Evolutionary conservation across 2,797 vertebrate species (phyloP).

Genomic region (Sarcoramphus papa): DNA sequence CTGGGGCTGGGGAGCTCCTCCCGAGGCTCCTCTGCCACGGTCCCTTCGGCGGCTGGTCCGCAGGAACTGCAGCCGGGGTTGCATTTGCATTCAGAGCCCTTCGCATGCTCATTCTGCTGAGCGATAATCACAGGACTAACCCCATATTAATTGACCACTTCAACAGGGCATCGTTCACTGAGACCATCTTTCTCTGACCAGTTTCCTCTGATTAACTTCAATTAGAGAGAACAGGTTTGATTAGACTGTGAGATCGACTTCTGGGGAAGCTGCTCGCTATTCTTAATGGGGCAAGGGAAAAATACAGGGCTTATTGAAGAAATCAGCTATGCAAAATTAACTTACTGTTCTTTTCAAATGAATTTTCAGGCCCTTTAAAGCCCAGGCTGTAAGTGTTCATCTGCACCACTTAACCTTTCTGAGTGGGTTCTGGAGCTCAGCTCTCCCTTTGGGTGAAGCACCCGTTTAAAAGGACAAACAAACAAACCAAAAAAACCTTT

Average conservation of each 20-base stretch:
- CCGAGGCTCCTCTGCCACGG: fast-evolving
- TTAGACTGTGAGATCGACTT: neutral
- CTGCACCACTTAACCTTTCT: neutral
- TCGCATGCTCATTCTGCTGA: neutral
- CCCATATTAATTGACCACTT: neutral
- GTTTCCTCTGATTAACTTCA: neutral
- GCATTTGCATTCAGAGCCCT: neutral
- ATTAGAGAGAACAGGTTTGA: neutral
- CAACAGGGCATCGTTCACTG: fast-evolving
- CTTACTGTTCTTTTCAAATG: neutral
- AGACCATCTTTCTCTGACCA: neutral
- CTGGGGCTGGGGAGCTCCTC: neutral
- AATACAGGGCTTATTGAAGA: neutral
- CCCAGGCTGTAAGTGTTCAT: neutral
- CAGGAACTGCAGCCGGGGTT: fast-evolving
- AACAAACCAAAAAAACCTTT: neutral
- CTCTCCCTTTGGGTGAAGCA: neutral
- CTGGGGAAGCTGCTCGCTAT: neutral
- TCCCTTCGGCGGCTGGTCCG: fast-evolving
- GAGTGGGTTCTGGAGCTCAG: neutral
- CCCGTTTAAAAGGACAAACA: neutral
- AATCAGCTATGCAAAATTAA: neutral
- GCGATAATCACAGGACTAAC: neutral
- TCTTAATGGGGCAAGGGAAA: neutral
- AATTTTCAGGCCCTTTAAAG: neutral